Percentiles rank a stretch among this genome's conserved stretches.
Evolutionary conservation across 2,113 vertebrate species (phyloP).

Genomic region (Epinephelus cyanopodus): DNA sequence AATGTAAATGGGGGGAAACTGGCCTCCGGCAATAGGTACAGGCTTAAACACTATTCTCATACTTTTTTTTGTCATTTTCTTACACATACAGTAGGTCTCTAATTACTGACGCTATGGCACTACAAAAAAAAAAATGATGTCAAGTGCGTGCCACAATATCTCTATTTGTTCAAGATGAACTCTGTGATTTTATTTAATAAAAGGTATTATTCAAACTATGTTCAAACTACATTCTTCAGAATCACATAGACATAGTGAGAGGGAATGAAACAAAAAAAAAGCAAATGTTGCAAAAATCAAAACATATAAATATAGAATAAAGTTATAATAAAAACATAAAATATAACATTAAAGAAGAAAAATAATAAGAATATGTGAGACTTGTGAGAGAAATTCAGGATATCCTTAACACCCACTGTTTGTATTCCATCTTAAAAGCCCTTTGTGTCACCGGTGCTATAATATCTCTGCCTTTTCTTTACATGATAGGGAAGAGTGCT

Average conservation of each 20-base stretch:
- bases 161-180: background rate
- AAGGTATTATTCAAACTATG: background rate
- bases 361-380: background rate
- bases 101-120: background rate
- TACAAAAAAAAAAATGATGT: background rate
- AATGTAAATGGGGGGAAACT: background rate
- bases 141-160: background rate
- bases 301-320: too few relatives aligned
- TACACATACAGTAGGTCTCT: too few relatives aligned
- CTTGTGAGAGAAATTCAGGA: background rate
- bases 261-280: too few relatives aligned
- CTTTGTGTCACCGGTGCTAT: background rate
- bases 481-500: background rate
- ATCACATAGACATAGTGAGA: too few relatives aligned
- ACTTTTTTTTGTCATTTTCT: background rate
- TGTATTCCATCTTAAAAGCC: slow-evolving; percentile 1
- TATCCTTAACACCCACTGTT: background rate
- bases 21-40: background rate
- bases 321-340: too few relatives aligned
- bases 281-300: too few relatives aligned
- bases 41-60: background rate
- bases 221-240: background rate
- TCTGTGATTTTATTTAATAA: background rate
- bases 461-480: slow-evolving; percentile 6
- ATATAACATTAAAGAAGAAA: too few relatives aligned